Percentiles rank a stretch among this genome's conserved stretches.
Conservation (phyloP, 1,140 invertebrate species). For the Pseudomyrmex cubaensis region DNA sequence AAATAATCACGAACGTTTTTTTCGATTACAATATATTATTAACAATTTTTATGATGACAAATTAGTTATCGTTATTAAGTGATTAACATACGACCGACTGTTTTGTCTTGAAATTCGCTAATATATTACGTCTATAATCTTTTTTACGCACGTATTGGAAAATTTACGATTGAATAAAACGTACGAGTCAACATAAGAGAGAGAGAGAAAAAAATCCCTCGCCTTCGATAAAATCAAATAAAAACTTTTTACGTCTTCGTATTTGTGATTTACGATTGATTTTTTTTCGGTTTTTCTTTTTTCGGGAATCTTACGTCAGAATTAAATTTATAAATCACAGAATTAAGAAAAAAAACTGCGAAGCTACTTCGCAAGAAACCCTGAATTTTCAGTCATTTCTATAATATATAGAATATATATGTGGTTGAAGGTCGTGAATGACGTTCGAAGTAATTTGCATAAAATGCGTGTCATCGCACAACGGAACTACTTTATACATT, state of each 20-base stretch:
- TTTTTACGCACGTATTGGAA: not conserved
- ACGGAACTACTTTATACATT: no score
- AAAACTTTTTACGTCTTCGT: no score
- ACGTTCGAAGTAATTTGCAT: constrained; percentile 18
- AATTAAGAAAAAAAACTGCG: not conserved
- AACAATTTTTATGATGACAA: no score
- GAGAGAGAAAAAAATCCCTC: no score
- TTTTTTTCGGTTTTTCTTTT: no score
- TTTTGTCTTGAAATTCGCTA: not conserved
- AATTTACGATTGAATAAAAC: no score
- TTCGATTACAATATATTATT: no score
- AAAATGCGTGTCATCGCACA: constrained; percentile 23
- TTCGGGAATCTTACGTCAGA: not conserved
- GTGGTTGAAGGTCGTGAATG: not conserved
- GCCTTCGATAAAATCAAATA: no score
- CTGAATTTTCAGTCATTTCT: no score
- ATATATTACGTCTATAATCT: not conserved
- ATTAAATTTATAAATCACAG: not conserved
- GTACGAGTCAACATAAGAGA: no score
- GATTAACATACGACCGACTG: not conserved
- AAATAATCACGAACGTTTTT: no score
- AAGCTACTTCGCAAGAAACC: not conserved
- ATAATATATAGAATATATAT: not conserved
- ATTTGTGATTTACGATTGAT: no score
- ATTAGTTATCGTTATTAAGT: not conserved